Conservation (phyloP, 2,888 invertebrate genomes). For the Mimachlamys varia region DNA sequence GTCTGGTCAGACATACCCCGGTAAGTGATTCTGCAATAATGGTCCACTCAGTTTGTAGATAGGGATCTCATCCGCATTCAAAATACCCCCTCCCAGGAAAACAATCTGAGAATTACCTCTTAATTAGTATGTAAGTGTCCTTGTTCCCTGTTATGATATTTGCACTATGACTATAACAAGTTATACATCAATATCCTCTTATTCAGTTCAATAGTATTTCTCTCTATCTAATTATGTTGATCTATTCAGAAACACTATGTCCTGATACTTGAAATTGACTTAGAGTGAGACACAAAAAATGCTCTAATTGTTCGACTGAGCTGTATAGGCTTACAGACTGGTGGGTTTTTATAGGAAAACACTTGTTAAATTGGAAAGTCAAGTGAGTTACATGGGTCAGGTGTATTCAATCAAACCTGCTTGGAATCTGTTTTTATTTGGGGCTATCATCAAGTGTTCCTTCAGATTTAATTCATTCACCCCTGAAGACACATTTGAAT, state of each 20-base stretch:
- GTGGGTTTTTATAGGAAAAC: slow-evolving; percentile 13
- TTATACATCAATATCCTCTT: background rate
- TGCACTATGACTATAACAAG: background rate
- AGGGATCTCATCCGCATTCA: too few species aligned
- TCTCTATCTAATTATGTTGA: too few species aligned
- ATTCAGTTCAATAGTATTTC: background rate
- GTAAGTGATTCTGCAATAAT: too few species aligned
- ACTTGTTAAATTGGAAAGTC: slow-evolving; percentile 1
- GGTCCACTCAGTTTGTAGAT: too few species aligned
- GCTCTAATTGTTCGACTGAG: slow-evolving; percentile 1
- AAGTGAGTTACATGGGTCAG: background rate
- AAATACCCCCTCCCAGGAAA: too few species aligned
- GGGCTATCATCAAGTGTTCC: background rate
- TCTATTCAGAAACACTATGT: too few species aligned
- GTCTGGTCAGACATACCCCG: too few species aligned
- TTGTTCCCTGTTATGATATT: too few species aligned
- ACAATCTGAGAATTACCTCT: too few species aligned
- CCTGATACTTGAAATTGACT: background rate
- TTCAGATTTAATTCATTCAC: background rate
- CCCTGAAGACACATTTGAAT: too few species aligned
- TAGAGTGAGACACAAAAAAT: background rate
- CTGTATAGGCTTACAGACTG: background rate
- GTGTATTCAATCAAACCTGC: slow-evolving; percentile 19
- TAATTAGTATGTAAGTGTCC: background rate
- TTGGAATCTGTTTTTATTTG: background rate